Percentiles rank a stretch among this genome's conserved stretches.
Conservation (phyloP, 30 jellyfish, hydroid and myxozoan genomes). For the Rhopilema esculentum region DNA sequence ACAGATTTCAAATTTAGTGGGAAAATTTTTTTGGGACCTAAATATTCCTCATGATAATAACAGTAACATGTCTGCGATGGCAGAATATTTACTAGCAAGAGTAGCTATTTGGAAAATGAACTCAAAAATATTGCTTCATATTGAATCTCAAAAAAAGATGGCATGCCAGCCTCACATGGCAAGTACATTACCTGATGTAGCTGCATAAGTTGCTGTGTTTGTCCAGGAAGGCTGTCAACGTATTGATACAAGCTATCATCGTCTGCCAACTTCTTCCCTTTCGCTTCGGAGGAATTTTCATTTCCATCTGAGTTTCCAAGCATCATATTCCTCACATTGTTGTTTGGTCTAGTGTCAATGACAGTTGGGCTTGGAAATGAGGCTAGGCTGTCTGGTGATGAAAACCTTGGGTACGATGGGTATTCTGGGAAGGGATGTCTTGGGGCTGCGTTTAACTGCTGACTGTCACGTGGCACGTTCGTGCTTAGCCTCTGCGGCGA, state of each 20-base stretch:
- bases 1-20: no score
- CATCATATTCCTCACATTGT: neutral
- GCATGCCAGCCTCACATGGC: no score
- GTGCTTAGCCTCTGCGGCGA: neutral
- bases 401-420: neutral
- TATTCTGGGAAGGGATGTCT: neutral
- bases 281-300: neutral
- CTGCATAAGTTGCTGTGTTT: conserved; percentile 67
- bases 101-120: no score
- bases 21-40: no score
- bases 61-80: no score
- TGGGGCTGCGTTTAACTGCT: neutral
- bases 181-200: conserved; percentile 51
- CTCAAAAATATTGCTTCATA: no score
- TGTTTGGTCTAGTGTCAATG: neutral
- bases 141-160: no score
- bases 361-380: neutral
- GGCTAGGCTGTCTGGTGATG: neutral
- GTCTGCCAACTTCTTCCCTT: conserved; percentile 31
- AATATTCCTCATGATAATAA: no score
- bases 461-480: neutral
- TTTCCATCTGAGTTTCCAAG: neutral
- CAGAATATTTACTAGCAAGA: no score
- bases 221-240: conserved; percentile 47
- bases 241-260: conserved; percentile 27